Conservation (phyloP, 2,113 vertebrate genomes). For the Onychorhynchus coronatus region DNA sequence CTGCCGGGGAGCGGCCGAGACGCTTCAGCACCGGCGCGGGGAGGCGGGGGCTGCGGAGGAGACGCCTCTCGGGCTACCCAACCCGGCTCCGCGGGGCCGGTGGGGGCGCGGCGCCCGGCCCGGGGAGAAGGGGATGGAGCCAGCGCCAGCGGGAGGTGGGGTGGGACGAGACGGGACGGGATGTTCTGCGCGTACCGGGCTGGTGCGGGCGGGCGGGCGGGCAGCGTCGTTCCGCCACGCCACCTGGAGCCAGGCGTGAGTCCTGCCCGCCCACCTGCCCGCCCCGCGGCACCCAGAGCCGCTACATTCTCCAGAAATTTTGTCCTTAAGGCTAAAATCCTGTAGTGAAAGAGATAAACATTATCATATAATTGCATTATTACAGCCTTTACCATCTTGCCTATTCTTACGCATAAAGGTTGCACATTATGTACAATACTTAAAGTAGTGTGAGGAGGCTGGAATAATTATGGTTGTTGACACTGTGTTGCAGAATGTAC, state of each 20-base stretch:
- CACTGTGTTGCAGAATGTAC: neutral
- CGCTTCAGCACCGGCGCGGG: slow-evolving; percentile 28
- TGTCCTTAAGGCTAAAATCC: neutral
- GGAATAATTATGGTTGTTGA: neutral
- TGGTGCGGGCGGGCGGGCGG: no score
- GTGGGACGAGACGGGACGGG: neutral
- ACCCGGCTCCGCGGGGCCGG: slow-evolving; percentile 1
- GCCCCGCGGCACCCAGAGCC: neutral
- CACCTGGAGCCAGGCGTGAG: neutral
- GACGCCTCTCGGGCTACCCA: slow-evolving; percentile 33
- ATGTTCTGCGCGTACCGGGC: neutral
- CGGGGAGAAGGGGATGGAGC: neutral
- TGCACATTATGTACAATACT: neutral
- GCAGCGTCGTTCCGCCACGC: no score
- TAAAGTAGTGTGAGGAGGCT: neutral
- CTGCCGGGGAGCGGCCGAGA: slow-evolving; percentile 7
- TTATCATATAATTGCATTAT: neutral
- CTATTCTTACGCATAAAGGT: neutral
- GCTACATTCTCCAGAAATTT: neutral
- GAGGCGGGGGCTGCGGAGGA: slow-evolving; percentile 35
- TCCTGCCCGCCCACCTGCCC: neutral
- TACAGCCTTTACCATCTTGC: neutral
- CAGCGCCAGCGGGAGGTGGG: neutral
- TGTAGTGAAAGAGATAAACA: neutral
- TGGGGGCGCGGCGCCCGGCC: slow-evolving; percentile 31